Evolutionary conservation across 2,797 vertebrate species (phyloP), one percentile per base, ranked within the genome.

Genomic region (Bradypodion pumilum): DNA sequence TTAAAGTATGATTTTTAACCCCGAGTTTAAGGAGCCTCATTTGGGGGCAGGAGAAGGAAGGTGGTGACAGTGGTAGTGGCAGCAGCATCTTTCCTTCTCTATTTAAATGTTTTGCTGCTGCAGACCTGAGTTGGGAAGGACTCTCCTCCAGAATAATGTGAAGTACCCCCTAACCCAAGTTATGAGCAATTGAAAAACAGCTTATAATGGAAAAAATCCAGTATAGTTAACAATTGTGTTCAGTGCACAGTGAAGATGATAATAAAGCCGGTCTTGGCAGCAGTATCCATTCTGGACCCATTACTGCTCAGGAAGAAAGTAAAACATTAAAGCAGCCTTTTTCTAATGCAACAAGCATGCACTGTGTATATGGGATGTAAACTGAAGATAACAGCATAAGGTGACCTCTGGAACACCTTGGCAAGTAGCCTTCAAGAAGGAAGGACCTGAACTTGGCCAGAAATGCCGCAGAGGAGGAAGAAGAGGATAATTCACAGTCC

Each of bases 331-430:
- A 60, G 40, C 82, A 62, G 16, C 78, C 13, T 52, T 69, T 89
- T 60, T 76, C 4, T 44, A 74, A 52, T 79, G 85, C 78, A 87
- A 62, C 75, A 78, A 89, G 74, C 78, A 80, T 68, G 4, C 16
- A 25, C 32, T 59, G 13, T 63, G 23, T 25, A 13, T 0, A 0
- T 70, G 75, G 73, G 66, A 86, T 90, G 88, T 87, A 90, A 89
- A 87, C 83, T 83, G 75, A 75, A 92, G 49, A 59, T 79, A 81
- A 86, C 49, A 62, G 52, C 49, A 70, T 42, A 77, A 87, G 27
- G 68, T 86, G 85, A 76, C 66, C 91, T 86, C 46, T 92, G 88
- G 52, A 86, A 82, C 59, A 84, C 82, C 7, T 85, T 86, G 80
- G 88, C 86, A 84, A 74, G 70, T 86, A 0, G 10, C 82, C 87